These are phyloP conservation scores for Cladopsammia gracilis DNA, from an alignment of 64 coral and sea anemone species.

Conservation along the genomic window DNA sequence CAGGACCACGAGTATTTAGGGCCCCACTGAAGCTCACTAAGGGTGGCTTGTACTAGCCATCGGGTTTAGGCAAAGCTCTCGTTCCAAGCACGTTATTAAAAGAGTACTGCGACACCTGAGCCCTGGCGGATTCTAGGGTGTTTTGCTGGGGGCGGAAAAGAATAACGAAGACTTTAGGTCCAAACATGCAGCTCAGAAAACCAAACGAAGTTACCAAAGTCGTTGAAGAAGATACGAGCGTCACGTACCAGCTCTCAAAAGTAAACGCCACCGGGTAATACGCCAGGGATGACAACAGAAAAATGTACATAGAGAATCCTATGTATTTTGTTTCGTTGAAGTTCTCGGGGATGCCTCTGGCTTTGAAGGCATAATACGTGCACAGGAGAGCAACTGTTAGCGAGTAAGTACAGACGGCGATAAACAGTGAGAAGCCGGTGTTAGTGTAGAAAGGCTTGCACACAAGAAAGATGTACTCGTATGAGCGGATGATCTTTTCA, in stretches of 20 bases:
- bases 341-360: neutral
- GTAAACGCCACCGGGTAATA: constrained; percentile 32
- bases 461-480: constrained; percentile 35
- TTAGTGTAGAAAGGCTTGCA: constrained; percentile 5
- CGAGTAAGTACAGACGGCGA: no score
- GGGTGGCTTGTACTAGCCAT: no score
- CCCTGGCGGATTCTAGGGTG: constrained; percentile 44
- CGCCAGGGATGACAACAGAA: constrained; percentile 56
- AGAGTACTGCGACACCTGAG: constrained; percentile 19
- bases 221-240: constrained; percentile 25
- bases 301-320: constrained; percentile 2
- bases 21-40: no score
- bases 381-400: no score
- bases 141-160: constrained; percentile 60
- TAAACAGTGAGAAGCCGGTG: no score
- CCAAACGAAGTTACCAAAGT: constrained; percentile 51
- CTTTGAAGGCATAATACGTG: no score
- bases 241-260: constrained; percentile 53
- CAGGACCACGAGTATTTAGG: no score
- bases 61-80: no score
- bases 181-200: no score
- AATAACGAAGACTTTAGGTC: constrained; percentile 32
- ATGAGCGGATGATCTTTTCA: neutral
- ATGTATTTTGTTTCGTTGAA: no score
- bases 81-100: neutral